Conservation (phyloP, 2,797 vertebrate species). For the Forpus xanthops region DNA sequence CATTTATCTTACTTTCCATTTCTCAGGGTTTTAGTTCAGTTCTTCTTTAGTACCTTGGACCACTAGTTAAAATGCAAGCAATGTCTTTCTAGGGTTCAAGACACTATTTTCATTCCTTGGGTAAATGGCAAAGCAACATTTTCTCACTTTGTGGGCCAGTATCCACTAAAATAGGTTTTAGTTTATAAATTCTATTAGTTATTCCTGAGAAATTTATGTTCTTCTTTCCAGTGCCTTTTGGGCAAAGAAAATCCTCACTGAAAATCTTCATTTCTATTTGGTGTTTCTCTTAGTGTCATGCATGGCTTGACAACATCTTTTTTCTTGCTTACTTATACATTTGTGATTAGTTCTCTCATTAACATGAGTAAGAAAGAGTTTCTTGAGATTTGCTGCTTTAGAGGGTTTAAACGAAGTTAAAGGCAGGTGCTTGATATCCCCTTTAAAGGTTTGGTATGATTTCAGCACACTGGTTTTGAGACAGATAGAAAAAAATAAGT, state of each 20-base stretch:
- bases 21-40: neutral
- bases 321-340: neutral
- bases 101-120: neutral
- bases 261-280: neutral
- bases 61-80: neutral
- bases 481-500: neutral
- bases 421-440: neutral
- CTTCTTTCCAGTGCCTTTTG: neutral
- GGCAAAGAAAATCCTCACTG: neutral
- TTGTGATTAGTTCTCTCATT: neutral
- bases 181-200: neutral
- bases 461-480: neutral
- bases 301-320: neutral
- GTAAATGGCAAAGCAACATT: neutral
- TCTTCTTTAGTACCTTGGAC: neutral
- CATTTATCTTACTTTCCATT: neutral
- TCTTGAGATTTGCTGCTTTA: neutral
- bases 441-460: neutral
- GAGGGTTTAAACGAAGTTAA: neutral
- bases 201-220: neutral
- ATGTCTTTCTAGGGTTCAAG: neutral
- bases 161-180: neutral
- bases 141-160: neutral
- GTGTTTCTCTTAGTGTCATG: neutral
- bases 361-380: neutral